These are phyloP conservation scores for Dyspetes luteomarginatus DNA, from an alignment of 2,888 invertebrate genomes.

Conservation along the genomic window DNA sequence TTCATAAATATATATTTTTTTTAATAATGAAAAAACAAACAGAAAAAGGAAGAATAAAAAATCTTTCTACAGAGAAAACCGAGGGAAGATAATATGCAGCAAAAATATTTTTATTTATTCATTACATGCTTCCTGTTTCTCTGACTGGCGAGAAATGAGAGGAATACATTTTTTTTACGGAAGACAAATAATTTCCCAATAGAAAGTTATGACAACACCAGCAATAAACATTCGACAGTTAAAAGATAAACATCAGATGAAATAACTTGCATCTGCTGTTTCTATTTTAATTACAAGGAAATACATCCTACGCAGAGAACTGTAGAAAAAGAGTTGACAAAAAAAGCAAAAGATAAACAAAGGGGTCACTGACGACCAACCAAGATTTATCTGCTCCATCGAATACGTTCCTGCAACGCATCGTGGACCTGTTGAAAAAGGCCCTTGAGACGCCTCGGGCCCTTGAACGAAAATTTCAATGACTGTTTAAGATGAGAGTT, in stretches of 20 bases:
- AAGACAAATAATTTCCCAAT: not conserved
- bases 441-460: not conserved
- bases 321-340: not conserved
- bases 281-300: not conserved
- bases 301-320: not conserved
- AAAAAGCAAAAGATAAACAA: not conserved
- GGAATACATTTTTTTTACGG: not conserved
- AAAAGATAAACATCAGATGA: not conserved
- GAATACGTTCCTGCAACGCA: not conserved
- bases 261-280: not conserved
- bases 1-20: too few relatives aligned
- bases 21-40: not conserved
- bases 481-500: conserved; percentile 4
- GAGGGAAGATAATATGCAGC: not conserved
- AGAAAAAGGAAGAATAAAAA: not conserved
- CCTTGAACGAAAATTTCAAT: not conserved
- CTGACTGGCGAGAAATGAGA: not conserved
- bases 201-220: not conserved
- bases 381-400: not conserved
- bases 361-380: not conserved
- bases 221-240: not conserved
- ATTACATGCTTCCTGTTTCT: not conserved
- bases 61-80: too few relatives aligned
- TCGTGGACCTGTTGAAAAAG: not conserved
- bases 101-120: not conserved